Evolutionary conservation across 2,888 invertebrate species (phyloP).

Genomic region (Platerodrilus igneus): DNA sequence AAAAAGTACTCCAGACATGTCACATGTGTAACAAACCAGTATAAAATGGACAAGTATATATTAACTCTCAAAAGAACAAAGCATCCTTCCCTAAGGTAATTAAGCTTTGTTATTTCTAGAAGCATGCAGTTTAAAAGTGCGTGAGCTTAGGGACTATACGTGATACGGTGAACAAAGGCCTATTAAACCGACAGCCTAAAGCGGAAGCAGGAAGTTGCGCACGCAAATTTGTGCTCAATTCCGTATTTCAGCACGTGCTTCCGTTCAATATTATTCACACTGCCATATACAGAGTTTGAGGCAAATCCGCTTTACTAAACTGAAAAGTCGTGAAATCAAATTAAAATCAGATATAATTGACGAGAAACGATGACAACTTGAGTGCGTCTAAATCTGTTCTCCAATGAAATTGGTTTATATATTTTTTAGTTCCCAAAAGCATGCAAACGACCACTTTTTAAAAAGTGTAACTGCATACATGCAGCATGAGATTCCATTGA

Average conservation of each 20-base stretch:
- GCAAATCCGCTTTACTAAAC: constrained; percentile 15
- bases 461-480: too few species aligned
- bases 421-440: too few species aligned
- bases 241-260: constrained; percentile 37
- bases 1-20: too few species aligned
- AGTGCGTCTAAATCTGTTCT: too few species aligned
- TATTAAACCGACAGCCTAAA: constrained; percentile 30
- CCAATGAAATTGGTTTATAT: too few species aligned
- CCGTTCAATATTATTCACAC: constrained; percentile 34
- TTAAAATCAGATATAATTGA: constrained; percentile 11
- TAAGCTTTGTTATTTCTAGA: constrained; percentile 25
- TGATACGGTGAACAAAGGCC: constrained; percentile 28
- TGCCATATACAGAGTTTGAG: constrained; percentile 22
- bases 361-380: constrained; percentile 9
- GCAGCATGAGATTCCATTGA: too few species aligned
- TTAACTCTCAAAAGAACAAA: constrained; percentile 22
- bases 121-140: constrained; percentile 25
- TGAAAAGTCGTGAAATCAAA: constrained; percentile 13
- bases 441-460: too few species aligned
- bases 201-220: constrained; percentile 28
- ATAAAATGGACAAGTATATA: constrained; percentile 18
- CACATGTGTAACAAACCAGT: too few species aligned
- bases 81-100: constrained; percentile 22
- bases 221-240: constrained; percentile 32
- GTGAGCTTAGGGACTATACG: constrained; percentile 23